A percentile compares a stretch with the other conserved stretches of the same genome.
Conservation (phyloP, 2,888 invertebrate species). For the Melieria crassipennis region DNA sequence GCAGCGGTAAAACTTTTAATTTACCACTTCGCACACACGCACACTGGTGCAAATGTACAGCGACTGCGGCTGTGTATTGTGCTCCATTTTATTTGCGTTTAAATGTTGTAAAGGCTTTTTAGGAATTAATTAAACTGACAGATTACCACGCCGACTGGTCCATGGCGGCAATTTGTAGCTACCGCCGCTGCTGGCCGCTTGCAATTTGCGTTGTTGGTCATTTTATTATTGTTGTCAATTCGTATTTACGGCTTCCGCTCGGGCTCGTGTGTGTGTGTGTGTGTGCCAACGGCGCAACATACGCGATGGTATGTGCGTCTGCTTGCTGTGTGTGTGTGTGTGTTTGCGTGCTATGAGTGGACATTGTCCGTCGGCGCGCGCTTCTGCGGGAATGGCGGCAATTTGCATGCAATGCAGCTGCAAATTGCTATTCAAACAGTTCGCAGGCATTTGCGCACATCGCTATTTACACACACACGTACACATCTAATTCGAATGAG, state of each 20-base stretch:
- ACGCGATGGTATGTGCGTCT: not conserved
- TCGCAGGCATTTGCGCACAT: not conserved
- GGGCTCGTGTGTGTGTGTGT: conserved; percentile 15
- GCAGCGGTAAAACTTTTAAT: no score
- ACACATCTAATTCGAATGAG: not conserved
- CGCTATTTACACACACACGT: not conserved
- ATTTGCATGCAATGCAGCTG: not conserved
- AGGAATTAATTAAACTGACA: conserved; percentile 40
- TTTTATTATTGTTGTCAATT: conserved; percentile 14
- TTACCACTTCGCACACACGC: no score
- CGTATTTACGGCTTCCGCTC: conserved; percentile 7
- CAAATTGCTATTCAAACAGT: conserved; percentile 18
- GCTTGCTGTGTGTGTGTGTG: conserved; percentile 5
- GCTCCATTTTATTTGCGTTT: conserved; percentile 21
- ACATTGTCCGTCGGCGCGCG: not conserved
- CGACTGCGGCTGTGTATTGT: conserved; percentile 1
- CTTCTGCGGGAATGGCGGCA: not conserved
- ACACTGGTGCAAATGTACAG: not conserved
- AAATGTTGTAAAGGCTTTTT: conserved; percentile 24
- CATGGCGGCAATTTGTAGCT: conserved; percentile 9
- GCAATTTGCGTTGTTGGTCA: conserved; percentile 4
- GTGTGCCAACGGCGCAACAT: not conserved
- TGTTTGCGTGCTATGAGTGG: not conserved
- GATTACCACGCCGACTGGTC: conserved; percentile 28
- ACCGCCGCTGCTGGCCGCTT: not conserved